phyloP scores from a whole-genome alignment of 2,113 vertebrate species.

The Rhynchopsitta pachyrhyncha region DNA sequence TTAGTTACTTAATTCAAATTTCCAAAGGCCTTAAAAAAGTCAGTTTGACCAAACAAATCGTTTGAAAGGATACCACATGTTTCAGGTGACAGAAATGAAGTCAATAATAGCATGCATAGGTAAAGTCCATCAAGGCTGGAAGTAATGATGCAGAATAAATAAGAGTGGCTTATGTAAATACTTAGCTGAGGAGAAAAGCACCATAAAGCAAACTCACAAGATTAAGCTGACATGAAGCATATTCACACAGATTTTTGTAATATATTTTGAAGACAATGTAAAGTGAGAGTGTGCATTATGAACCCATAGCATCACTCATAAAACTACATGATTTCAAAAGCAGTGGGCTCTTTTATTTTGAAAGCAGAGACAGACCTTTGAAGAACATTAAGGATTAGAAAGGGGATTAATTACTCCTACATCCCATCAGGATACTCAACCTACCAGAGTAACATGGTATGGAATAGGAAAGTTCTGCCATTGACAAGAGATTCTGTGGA shows the following conservation, averaged over 20 bases:
- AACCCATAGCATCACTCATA: background rate
- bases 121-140: background rate
- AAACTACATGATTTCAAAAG: background rate
- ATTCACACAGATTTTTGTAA: background rate
- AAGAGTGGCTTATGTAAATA: background rate
- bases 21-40: background rate
- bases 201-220: background rate
- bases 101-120: background rate
- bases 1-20: background rate
- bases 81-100: background rate
- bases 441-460: background rate
- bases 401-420: background rate
- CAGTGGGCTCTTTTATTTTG: background rate
- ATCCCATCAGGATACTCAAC: background rate
- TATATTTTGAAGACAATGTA: background rate
- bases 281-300: background rate
- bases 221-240: background rate
- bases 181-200: background rate
- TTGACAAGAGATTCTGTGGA: background rate
- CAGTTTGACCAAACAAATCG: background rate
- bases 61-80: background rate
- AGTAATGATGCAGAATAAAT: background rate
- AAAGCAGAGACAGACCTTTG: background rate
- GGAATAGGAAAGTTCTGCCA: background rate
- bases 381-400: background rate